Evolutionary conservation across 2,888 invertebrate genomes (phyloP).

Genomic region (Xanthia icteritia): DNA sequence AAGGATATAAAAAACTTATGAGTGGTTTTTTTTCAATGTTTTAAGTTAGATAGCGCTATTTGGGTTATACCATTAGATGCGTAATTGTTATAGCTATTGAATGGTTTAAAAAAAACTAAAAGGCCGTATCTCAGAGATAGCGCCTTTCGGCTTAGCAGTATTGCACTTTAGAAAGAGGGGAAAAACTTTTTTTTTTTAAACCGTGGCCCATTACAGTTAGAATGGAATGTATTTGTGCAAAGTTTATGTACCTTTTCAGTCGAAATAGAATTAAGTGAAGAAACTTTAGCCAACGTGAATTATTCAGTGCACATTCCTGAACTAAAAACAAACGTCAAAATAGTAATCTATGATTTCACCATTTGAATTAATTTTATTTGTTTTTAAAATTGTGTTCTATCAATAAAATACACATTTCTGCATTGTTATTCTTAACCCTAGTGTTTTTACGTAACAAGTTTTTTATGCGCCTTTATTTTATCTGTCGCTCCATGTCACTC

Average conservation of each 20-base stretch:
- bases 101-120: too few species aligned
- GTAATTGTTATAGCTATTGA: too few species aligned
- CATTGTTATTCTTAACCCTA: constrained; percentile 3
- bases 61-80: too few species aligned
- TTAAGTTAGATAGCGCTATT: too few species aligned
- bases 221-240: neutral
- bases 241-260: neutral
- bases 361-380: constrained; percentile 51
- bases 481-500: constrained; percentile 52
- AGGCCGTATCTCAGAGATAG: too few species aligned
- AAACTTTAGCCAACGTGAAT: neutral
- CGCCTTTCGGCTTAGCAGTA: too few species aligned
- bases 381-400: constrained; percentile 45
- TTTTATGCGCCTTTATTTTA: constrained; percentile 3
- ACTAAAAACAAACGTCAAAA: constrained; percentile 45
- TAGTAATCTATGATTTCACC: neutral
- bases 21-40: too few species aligned
- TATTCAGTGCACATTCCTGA: constrained; percentile 33
- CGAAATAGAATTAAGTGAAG: neutral
- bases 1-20: too few species aligned
- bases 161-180: neutral
- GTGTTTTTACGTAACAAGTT: neutral
- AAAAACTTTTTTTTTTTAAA: neutral
- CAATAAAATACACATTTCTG: constrained; percentile 16
- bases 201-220: rapidly evolving